Base-by-base conservation (phyloP, 2,113 vertebrate species). In the Chascanopsetta lugubris region DNA sequence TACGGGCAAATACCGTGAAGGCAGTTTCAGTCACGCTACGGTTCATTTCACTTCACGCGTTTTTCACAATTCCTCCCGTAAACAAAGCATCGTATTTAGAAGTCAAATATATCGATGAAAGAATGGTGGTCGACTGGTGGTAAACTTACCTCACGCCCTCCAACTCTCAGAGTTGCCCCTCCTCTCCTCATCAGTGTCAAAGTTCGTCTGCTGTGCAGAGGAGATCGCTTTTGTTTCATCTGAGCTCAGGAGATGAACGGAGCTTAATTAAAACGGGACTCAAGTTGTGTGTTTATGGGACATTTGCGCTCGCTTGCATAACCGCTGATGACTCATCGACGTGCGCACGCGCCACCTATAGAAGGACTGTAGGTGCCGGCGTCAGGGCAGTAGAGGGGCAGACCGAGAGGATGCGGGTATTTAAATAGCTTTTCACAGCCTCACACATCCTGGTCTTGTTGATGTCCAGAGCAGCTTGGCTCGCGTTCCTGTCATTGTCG, bases 201-300 rank as follows among this genome's bases (percentile, higher is more conserved):
- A 60, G 29, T 17, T 1, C 38, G 69, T 62, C 59, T 24, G 21
- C 61, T 26, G 69, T 29, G 43, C 40, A 54, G 70, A 56, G 62
- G 56, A 72, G 64, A 69, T 68, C 3, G 32, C 20, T 68, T 45
- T 63, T 51, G 50, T 51, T 71, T 64, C 48, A 3, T 59, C 15
- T 47, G 70, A 75, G 47, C 58, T 58, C 36, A 58, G 45, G 55
- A 9, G 43, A 27, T 26, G 56, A 54, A 63, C 29, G 55, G 22
- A 49, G 30, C 3, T 58, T 74, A 42, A 79, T 72, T 79, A 77
- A 72, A 83, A 58, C 17, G 10, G 57, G 64, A 61, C 12, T 70
- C 25, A 9, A 62, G 46, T 6, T 68, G 29, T 3, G 6, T 53
- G n/a, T 81, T 79, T 61, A 71, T 62, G 18, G 66, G 50, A 36